Evolutionary conservation across 2,888 invertebrate species (phyloP), one percentile per base, ranked within the genome.

Genomic region (Carabus problematicus): DNA sequence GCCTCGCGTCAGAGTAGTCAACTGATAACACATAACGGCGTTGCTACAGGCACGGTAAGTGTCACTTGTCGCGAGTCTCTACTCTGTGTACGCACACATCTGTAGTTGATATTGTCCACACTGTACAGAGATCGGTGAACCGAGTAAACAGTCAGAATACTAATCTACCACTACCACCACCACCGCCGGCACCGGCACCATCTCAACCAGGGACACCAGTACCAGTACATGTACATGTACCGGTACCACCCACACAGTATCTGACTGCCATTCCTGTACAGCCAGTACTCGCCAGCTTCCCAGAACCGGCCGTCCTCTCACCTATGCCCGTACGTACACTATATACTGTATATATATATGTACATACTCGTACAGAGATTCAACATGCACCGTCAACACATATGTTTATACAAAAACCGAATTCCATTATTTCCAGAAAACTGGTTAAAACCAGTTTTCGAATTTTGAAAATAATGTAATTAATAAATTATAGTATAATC

Each of bases 211-310:
- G 73, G 64, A 59, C 72, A 7, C 72, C 70, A 42, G 63, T 63
- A 12, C 72, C 71, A 45, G 71, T 69, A 55, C 70, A 64, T 29
- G 29, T 16, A 47, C 61, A 72, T 54, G 69, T 42, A 43, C 70
- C 43, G 19, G 45, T 54, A 40, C 18, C 70, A 1, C 79, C 81
- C 2, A 78, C 84, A 0, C 87, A 87, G 74, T 88, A 85, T 74
- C 79, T 86, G 43, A 80, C 87, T 2, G 84, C 87, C 12, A 86
- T 87, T 71, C 86, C 87, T 39, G 81, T 88, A 71, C 88, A 87
- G 72, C 85, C 87, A 1, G 82, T 87, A 8, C 83, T 87, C 56
- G 81, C 85, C 0, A 79, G 79, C 14, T 86, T 85, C 75, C 76
- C 84, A 0, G 77, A 84, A 40, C 79, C 85, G 2, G 61, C 79